Evolutionary conservation across 1,140 invertebrate species (phyloP), one percentile per base, ranked within the genome.

Genomic region (Magallana gigas): DNA sequence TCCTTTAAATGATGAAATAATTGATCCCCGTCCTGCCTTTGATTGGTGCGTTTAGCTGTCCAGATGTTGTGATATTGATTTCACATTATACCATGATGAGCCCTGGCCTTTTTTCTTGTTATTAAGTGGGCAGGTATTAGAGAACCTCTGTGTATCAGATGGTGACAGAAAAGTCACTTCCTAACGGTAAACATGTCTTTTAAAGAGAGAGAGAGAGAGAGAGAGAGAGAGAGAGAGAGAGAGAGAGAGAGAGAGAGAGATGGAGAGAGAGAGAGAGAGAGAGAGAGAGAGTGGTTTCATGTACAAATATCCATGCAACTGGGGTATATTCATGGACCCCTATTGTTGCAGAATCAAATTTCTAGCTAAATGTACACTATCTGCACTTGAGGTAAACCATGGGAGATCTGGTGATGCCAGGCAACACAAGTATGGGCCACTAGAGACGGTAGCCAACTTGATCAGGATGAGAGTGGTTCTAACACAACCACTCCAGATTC

Each of bases 31-130:
- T 18, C 18, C 23, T 23, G 18, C 68, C 9, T 48, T 29, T 76
- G 68, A 76, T 76, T 76, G 68, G 68, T 76, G 11, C 8, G 68
- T 18, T 76, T 12, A 29, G 23, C 23, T 76, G 68, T 23, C 68
- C 68, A 76, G 68, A 76, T 76, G 68, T 76, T 76, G 68, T 76
- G 9, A 12, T 76, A 76, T 76, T 76, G 68, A 76, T 76, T 76
- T 36, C 6, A 29, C 68, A 29, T 36, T 76, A 36, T 12, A 14
- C 68, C 1, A 29, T 29, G 68, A 29, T 76, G 18, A 29, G 68
- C 23, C 36, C 23, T 29, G 23, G 36, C 6, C 68, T 9, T 29
- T 76, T 76, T 76, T 76, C 12, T 8, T 29, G 68, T 76, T 76
- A 11, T 11, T 76, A 76, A 76, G 68, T 76, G 36, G 68, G 68